Conservation (phyloP, 2,888 invertebrate species). For the Phalera bucephala region DNA sequence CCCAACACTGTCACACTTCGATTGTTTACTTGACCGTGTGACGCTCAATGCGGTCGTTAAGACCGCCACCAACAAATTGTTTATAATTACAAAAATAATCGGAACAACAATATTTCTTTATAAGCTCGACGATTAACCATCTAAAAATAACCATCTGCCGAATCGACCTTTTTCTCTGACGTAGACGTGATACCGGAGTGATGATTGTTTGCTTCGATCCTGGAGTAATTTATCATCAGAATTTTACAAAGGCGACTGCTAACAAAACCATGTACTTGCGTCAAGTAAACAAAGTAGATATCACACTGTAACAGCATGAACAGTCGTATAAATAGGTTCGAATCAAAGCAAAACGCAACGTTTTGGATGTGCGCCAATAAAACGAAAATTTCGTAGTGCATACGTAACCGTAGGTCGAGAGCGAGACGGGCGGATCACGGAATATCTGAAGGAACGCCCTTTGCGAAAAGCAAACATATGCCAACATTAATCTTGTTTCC, state of each 20-base stretch:
- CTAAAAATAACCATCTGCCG: conserved; percentile 4
- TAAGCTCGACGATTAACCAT: conserved; percentile 2
- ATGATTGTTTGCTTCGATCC: neutral
- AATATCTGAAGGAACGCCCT: conserved; percentile 21
- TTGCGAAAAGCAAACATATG: conserved; percentile 6
- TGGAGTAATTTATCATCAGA: conserved; percentile 6
- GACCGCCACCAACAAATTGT: conserved; percentile 32
- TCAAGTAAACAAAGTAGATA: conserved; percentile 49
- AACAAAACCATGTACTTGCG: conserved; percentile 18
- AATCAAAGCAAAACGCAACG: conserved; percentile 60
- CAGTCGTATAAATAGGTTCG: conserved; percentile 60
- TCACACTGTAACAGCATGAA: conserved; percentile 59
- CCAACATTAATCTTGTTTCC: neutral
- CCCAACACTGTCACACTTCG: conserved; percentile 71
- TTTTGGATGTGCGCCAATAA: conserved; percentile 55
- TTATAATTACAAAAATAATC: conserved; percentile 9
- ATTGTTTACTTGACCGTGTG: conserved; percentile 72
- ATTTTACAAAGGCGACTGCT: conserved; percentile 10
- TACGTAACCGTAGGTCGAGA: conserved; percentile 44
- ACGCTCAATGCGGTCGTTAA: conserved; percentile 44
- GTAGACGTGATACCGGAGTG: conserved; percentile 4
- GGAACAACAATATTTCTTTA: conserved; percentile 6
- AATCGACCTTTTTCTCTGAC: conserved; percentile 10
- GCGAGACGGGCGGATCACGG: conserved; percentile 17
- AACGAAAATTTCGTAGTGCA: conserved; percentile 56